Evolutionary conservation across 92 coral and sea anemone genomes (phyloP), one percentile per base, ranked within the genome.

Genomic region (Bergia puertoricense): DNA sequence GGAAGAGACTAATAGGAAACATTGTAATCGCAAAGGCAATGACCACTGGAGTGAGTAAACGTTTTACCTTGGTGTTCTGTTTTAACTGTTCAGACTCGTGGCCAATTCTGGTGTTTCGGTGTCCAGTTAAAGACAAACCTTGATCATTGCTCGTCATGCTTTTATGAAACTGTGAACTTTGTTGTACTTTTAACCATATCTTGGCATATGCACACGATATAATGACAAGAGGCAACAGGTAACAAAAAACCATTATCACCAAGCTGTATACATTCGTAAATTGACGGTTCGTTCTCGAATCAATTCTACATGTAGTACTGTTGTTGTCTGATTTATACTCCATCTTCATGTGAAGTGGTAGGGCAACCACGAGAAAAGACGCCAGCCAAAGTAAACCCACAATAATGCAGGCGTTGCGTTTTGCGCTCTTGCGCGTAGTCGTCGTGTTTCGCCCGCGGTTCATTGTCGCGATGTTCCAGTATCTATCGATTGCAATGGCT

Each of bases 41-140:
- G 65, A 81, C 92, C 22, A 90, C 84, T 0, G 92, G 92, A 45
- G 92, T 90, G 23, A 90, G 88, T 8, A 90, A 75, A 42, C 92
- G 92, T n/a, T 85, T 85, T 43, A 89, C 90, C 20, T 13, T 86
- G 44, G 85, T 80, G 88, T 86, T 90, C 6, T 86, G 83, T 72
- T 72, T 84, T 54, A 84, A 68, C 77, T 45, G 79, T 36, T 43
- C 65, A 15, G n/a, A 20, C 23, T 13, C 87, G 3, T 16, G 45
- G 79, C 45, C 40, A 6, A 45, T 11, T 41, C 10, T 30, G 23
- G 79, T 36, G 66, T 84, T 56, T 46, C 67, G 67, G 38, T 16
- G 79, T 2, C n/a, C 10, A 40, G 73, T 40, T 4, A 48, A n/a
- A 37, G 76, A 44, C 7, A 42, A 30, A 18, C 39, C 41, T 42